Percentiles rank a stretch among this genome's conserved stretches.
Evolutionary conservation across 2,797 vertebrate genomes (phyloP).

Genomic region (Mallotus villosus): DNA sequence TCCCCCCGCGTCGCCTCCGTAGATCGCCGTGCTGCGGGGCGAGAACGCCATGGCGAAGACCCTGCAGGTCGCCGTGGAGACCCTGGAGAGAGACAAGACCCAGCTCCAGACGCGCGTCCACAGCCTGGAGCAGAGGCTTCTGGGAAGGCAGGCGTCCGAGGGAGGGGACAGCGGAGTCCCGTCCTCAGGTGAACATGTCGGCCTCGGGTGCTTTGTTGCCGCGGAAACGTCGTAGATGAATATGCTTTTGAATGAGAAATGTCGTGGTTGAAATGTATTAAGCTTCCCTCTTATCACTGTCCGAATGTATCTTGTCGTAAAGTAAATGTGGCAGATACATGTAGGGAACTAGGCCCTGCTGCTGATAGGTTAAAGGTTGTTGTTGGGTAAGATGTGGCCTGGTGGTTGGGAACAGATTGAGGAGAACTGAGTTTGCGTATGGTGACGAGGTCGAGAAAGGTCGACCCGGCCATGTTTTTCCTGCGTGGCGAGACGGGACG

Average conservation of each 20-base stretch:
- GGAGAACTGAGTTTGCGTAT: too few species aligned
- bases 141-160: conserved; percentile 73
- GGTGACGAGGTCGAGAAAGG: too few species aligned
- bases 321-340: too few species aligned
- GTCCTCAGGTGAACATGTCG: conserved; percentile 74
- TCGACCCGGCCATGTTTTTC: too few species aligned
- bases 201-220: neutral
- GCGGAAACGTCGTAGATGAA: too few species aligned
- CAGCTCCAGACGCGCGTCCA: conserved; percentile 86
- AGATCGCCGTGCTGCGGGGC: conserved; percentile 87
- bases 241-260: neutral
- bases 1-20: neutral
- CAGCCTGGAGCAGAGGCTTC: conserved; percentile 86
- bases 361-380: too few species aligned
- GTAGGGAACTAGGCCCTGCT: too few species aligned
- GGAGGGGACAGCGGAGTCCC: conserved; percentile 56
- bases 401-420: too few species aligned
- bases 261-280: too few species aligned
- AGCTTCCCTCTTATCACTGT: neutral
- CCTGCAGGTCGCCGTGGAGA: conserved; percentile 85
- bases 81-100: conserved; percentile 88
- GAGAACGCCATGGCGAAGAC: conserved; percentile 88
- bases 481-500: neutral
- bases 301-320: neutral
- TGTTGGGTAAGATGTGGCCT: too few species aligned